Conservation (phyloP, 2,797 vertebrate genomes). For the Anguilla obscura region DNA sequence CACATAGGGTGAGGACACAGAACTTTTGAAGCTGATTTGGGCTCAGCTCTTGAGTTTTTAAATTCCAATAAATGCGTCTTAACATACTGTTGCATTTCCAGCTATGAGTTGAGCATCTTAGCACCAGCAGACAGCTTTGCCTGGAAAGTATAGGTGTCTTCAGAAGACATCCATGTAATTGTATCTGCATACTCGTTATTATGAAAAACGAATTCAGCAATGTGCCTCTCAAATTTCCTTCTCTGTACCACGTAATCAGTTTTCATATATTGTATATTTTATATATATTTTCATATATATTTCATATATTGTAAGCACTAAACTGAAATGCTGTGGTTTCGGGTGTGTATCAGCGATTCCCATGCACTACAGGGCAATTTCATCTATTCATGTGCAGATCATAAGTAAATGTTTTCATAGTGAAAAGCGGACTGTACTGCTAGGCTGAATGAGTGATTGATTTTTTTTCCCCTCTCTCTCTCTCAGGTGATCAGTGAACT, state of each 20-base stretch:
- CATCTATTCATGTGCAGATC: not conserved
- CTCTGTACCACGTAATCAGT: not conserved
- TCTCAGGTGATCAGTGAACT: constrained; percentile 88
- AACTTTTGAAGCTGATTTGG: no score
- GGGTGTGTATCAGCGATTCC: not conserved
- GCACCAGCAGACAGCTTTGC: not conserved
- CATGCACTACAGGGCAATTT: not conserved
- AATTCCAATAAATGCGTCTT: no score
- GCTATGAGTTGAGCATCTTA: no score
- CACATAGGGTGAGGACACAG: no score
- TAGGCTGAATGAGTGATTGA: not conserved
- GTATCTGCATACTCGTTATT: not conserved
- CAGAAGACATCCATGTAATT: not conserved
- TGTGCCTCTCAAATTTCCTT: not conserved
- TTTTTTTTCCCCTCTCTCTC: not conserved
- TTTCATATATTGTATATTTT: not conserved
- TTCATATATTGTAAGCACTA: not conserved
- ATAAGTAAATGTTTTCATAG: not conserved
- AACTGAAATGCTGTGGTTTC: not conserved
- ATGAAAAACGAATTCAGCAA: not conserved
- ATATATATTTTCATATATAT: not conserved
- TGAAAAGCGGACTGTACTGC: not conserved
- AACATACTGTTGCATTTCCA: no score
- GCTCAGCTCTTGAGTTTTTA: no score
- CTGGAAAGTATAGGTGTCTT: not conserved